Conservation (phyloP, 2,797 vertebrate genomes). For the Coracias cyanogaster region DNA sequence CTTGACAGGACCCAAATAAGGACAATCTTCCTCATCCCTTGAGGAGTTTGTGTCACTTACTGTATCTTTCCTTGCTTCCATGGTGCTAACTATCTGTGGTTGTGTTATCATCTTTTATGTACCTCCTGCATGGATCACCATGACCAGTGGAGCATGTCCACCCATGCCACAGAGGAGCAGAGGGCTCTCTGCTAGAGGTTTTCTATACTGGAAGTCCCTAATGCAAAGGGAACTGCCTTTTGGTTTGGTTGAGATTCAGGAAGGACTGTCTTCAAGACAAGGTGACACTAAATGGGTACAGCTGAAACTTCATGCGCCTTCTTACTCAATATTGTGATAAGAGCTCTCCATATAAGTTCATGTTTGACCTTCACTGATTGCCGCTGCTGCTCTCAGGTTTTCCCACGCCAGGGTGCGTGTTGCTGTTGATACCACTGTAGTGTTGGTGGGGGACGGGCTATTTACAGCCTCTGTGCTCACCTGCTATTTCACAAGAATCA, state of each 20-base stretch:
- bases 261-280: not conserved
- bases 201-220: not conserved
- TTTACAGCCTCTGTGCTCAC: not conserved
- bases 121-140: not conserved
- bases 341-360: not conserved
- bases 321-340: not conserved
- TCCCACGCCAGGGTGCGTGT: accelerated
- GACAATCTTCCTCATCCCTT: not conserved
- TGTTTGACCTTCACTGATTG: not conserved
- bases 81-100: not conserved
- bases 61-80: not conserved
- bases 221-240: not conserved
- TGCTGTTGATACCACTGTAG: not conserved
- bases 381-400: not conserved
- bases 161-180: not conserved
- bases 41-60: not conserved
- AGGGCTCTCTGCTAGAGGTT: not conserved
- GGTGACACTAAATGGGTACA: not conserved
- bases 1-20: not conserved
- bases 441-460: not conserved
- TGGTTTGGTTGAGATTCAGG: not conserved
- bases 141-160: not conserved
- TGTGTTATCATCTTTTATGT: accelerated
- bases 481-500: not conserved
- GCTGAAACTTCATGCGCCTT: not conserved